A percentile compares a stretch with the other conserved stretches of the same genome.
Evolutionary conservation across 2,113 vertebrate species (phyloP).

Genomic region (Aramus guarauna): DNA sequence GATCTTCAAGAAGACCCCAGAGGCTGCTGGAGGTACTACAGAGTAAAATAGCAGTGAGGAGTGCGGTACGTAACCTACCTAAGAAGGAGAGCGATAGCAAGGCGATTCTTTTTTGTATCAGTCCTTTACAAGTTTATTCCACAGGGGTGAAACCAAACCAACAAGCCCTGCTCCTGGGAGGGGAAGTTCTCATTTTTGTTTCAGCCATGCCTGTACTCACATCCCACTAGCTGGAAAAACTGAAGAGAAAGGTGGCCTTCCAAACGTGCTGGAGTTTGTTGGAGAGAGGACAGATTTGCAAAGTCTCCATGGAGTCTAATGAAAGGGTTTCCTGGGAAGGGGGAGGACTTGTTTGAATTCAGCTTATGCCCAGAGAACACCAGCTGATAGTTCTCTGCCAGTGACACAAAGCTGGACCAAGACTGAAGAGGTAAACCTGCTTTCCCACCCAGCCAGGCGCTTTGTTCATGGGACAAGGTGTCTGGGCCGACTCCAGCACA

Average conservation of each 20-base stretch:
- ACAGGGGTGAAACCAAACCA: rapidly evolving
- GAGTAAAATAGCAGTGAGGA: background rate
- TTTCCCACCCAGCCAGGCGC: background rate
- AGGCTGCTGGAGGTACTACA: background rate
- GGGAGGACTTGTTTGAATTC: background rate
- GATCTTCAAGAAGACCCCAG: background rate
- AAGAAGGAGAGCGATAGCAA: background rate
- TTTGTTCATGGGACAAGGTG: background rate
- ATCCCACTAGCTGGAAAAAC: background rate
- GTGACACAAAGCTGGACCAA: background rate
- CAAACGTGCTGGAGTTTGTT: background rate
- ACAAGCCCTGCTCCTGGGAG: background rate
- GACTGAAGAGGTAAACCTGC: background rate
- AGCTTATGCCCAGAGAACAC: background rate
- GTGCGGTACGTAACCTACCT: background rate
- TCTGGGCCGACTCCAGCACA: background rate
- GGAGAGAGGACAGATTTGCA: background rate
- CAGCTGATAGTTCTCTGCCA: background rate
- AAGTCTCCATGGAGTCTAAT: background rate
- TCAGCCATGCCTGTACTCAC: background rate
- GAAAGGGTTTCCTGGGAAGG: background rate
- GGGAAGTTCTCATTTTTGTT: background rate
- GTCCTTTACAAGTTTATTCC: background rate
- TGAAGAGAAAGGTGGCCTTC: background rate
- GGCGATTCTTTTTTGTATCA: too few species aligned